phyloP scores from a whole-genome alignment of 1,140 invertebrate genomes.

The Antheraea mylitta region DNA sequence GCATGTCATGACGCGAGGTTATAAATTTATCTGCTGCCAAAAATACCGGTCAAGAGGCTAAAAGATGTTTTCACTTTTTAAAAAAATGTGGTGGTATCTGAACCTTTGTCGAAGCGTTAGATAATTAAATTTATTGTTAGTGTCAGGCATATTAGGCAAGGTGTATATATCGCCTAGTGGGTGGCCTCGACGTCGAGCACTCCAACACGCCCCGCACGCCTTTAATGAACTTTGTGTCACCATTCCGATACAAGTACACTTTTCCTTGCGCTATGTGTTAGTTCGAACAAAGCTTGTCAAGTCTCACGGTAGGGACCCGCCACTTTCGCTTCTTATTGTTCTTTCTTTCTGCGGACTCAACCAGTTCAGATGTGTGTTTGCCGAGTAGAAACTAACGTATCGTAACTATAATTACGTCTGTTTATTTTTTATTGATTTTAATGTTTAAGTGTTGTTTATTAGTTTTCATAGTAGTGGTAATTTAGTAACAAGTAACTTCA shows the following conservation, averaged over 20 bases:
- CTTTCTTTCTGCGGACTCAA: conserved; percentile 24
- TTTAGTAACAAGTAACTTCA: no score
- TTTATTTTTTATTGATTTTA: no score
- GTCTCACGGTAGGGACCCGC: conserved; percentile 55
- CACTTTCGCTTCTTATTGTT: conserved; percentile 66
- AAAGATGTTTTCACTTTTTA: no score
- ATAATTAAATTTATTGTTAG: no score
- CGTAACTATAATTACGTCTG: neutral
- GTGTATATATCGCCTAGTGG: conserved; percentile 24
- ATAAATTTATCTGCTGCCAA: no score
- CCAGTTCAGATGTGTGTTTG: neutral
- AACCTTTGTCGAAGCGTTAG: no score
- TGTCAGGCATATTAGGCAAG: conserved; percentile 40
- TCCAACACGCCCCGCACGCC: conserved; percentile 69
- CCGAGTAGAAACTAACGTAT: neutral
- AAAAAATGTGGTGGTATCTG: no score
- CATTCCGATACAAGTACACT: conserved; percentile 69
- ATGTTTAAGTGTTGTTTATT: neutral
- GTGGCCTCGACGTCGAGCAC: conserved; percentile 55
- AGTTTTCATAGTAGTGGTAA: no score
- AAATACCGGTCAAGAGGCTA: no score
- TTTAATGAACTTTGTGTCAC: conserved; percentile 76
- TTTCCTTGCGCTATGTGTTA: conserved; percentile 66
- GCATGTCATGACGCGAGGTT: no score
- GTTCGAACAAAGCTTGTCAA: conserved; percentile 71